These are phyloP conservation scores for Petrophora chlorosata DNA, from an alignment of 2,888 invertebrate genomes.

Conservation along the genomic window DNA sequence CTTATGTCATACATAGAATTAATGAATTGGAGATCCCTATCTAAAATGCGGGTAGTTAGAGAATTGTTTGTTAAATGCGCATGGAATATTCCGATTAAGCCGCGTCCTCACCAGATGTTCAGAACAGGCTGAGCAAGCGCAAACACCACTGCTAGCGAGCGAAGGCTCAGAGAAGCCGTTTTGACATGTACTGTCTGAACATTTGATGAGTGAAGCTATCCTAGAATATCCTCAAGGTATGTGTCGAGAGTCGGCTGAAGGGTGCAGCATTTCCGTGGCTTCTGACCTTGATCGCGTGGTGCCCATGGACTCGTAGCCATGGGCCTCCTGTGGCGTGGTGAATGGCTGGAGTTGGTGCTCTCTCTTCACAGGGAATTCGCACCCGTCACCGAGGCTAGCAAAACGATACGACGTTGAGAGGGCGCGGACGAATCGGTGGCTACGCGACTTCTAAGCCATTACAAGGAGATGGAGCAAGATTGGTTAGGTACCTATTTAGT, in stretches of 20 bases:
- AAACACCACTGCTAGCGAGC: no score
- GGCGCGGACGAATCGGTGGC: constrained; percentile 37
- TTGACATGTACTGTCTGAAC: no score
- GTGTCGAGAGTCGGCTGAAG: constrained; percentile 54
- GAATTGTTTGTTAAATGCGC: not conserved
- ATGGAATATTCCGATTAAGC: constrained; percentile 32
- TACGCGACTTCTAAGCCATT: no score
- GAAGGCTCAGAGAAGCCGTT: no score
- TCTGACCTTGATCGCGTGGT: constrained; percentile 93
- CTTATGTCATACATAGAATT: not conserved
- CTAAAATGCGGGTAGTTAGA: not conserved
- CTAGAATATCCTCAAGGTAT: constrained; percentile 66
- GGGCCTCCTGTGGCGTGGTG: constrained; percentile 69
- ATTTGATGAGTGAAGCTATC: no score
- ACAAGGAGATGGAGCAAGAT: no score
- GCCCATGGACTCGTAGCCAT: constrained; percentile 95
- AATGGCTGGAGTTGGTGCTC: constrained; percentile 83
- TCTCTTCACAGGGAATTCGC: constrained; percentile 91
- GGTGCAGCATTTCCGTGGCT: constrained; percentile 42
- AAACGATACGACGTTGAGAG: constrained; percentile 33
- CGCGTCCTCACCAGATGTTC: no score
- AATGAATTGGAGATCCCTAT: not conserved
- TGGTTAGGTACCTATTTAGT: no score
- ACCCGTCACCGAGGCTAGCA: constrained; percentile 94
- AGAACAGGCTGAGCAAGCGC: no score